Evolutionary conservation across 2,113 vertebrate genomes (phyloP), one percentile per base, ranked within the genome.

Genomic region (Catharus bicknelli): DNA sequence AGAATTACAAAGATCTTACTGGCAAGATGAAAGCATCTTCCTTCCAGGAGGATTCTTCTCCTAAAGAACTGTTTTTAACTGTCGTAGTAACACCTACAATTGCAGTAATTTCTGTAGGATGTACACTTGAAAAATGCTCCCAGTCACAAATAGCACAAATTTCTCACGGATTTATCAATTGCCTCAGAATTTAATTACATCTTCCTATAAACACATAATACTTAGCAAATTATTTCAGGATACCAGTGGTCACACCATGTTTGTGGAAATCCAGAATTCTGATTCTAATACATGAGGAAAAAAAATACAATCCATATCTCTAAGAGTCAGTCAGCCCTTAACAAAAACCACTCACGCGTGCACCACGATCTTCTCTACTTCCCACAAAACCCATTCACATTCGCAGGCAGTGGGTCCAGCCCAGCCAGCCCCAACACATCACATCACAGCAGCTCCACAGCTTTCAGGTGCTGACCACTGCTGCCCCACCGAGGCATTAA

Each of bases 301-400:
- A 86, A 69, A 51, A 17, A 36, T 32, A 50, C 16, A 77, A 64
- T 5, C 17, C 32, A 12, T 25, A 67, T 22, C 15, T 36, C 0
- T 8, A 83, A 42, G 13, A 70, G 55, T n/a, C 43, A 30, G 32
- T 63, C 2, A 6, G 15, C 19, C 58, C 59, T 64, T 38, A 82
- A 75, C 26, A 55, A 29, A 70, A 89, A 5, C 5, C 13, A 19
- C 36, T 34, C 11, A 14, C n/a, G 55, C 8, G 18, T 19, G 42
- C 3, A 16, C 5, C 16, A 42, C 1, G 1, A 40, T 68, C 27
- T 53, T 43, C 45, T 57, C 42, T 38, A 26, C 48, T 34, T 20
- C 38, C n/a, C 3, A 1, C 12, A 48, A 67, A 86, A 55, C 29
- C 16, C 73, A n/a, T 10, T 34, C 0, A 0, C 18, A 34, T 25